These are phyloP conservation scores for Hippocampus abdominalis DNA, from an alignment of 2,113 vertebrate genomes.

Conservation along the genomic window DNA sequence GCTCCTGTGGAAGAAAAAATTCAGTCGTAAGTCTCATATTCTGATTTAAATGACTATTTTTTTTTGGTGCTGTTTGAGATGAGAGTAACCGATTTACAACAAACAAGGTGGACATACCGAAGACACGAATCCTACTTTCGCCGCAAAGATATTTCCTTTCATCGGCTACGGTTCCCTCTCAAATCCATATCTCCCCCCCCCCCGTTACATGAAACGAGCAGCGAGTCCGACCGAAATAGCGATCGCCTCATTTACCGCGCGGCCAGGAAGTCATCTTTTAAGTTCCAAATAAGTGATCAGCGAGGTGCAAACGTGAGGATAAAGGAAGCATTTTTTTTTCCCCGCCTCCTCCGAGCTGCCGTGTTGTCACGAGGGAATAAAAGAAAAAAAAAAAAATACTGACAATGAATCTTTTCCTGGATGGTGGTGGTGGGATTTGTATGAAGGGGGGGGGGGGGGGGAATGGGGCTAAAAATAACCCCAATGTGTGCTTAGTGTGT, in stretches of 20 bases:
- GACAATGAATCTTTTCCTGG: slow-evolving; percentile 20
- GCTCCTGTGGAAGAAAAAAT: background rate
- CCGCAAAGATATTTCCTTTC: slow-evolving; percentile 2
- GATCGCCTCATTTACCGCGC: slow-evolving; percentile 23
- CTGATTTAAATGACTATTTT: background rate
- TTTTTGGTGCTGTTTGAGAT: background rate
- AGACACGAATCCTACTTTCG: slow-evolving; percentile 16
- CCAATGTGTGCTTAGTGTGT: slow-evolving; percentile 24
- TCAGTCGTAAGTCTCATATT: too few relatives aligned
- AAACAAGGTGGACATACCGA: too few relatives aligned
- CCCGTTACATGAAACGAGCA: slow-evolving; percentile 29
- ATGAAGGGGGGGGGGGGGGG: slow-evolving; percentile 25
- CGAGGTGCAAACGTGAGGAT: background rate
- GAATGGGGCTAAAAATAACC: slow-evolving; percentile 67
- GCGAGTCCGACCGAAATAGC: slow-evolving; percentile 36
- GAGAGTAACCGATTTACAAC: background rate
- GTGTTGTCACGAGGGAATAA: background rate
- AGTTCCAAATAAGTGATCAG: background rate
- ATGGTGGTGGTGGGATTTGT: slow-evolving; percentile 4
- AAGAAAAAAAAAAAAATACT: background rate
- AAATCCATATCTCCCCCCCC: slow-evolving; percentile 5
- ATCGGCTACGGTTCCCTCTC: slow-evolving; percentile 30
- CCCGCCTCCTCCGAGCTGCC: background rate
- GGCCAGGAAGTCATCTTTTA: background rate
- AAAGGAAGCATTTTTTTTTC: slow-evolving; percentile 26